Evolutionary conservation across 30 jellyfish, hydroid and myxozoan genomes (phyloP), one percentile per base, ranked within the genome.

Genomic region (Morbakka virulenta): DNA sequence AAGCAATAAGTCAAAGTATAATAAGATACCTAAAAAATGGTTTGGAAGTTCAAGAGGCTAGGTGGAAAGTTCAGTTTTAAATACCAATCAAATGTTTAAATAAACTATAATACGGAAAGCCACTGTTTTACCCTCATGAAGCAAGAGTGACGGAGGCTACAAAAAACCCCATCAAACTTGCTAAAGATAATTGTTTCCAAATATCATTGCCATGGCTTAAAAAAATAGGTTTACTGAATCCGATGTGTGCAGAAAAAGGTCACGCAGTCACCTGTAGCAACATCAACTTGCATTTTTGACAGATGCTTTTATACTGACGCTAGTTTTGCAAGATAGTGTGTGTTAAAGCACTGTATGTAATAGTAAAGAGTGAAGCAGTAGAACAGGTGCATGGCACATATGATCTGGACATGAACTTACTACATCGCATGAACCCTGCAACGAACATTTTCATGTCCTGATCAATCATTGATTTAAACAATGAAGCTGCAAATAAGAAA

Each of bases 231-330:
- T 28, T 53, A 14, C 28, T 13, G 24, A n/a, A 9, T 14, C 47
- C 27, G 2, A 1, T 13, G 17, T 11, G 13, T 30, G 26, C 3
- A 52, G 34, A 26, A n/a, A 23, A 62, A 22, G n/a, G 64, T 35
- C 94, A 82, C 50, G 86, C 86, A 14, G 68, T 82, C 23, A 69
- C 94, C 28, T n/a, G n/a, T n/a, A n/a, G n/a, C n/a, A n/a, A n/a
- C n/a, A n/a, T n/a, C n/a, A n/a, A n/a, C n/a, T n/a, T n/a, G n/a
- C 30, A 67, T 82, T n/a, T 82, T 82, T 36, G 94, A 82, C 62
- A 65, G 87, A 17, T 49, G 69, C 27, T 86, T 69, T 33, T 80
- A 52, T 47, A 72, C 34, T 31, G 71, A 82, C 36, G 71, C 81
- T 13, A 25, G 32, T 29, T 35, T 24, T 12, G 87, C 35, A 47